Conservation (phyloP, 1,140 invertebrate species). For the Pseudoatta argentina region DNA sequence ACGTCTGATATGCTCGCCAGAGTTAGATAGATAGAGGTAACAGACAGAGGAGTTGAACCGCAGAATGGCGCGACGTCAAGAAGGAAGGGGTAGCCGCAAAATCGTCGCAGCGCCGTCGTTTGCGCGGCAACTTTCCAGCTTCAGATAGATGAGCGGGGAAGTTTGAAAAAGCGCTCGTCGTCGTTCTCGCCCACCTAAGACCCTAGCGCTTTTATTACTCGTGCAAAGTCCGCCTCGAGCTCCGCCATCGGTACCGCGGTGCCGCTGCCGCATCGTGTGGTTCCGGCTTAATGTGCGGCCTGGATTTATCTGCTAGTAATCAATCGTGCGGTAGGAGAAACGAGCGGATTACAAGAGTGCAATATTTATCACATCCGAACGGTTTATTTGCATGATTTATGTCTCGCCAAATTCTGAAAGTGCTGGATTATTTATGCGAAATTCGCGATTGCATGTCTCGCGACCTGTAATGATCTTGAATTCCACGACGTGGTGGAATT, state of each 20-base stretch:
- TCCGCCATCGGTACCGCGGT: constrained; percentile 41
- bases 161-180: constrained; percentile 79
- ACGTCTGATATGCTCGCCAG: constrained; percentile 67
- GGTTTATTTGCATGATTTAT: constrained; percentile 85
- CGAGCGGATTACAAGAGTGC: constrained; percentile 77
- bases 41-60: constrained; percentile 12
- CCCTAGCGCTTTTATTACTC: constrained; percentile 80
- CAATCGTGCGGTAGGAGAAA: constrained; percentile 80
- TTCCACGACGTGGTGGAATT: constrained; percentile 67
- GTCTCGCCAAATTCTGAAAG: constrained; percentile 75
- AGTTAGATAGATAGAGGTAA: constrained; percentile 70
- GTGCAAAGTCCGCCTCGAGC: constrained; percentile 74
- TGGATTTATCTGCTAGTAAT: constrained; percentile 83
- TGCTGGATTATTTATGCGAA: constrained; percentile 77
- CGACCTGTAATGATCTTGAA: constrained; percentile 65
- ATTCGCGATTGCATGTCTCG: constrained; percentile 60
- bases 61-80: constrained; percentile 51
- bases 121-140: constrained; percentile 74
- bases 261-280: constrained; percentile 60
- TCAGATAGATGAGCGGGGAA: constrained; percentile 75
- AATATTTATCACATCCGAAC: constrained; percentile 84
- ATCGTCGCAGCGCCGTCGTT: constrained; percentile 63
- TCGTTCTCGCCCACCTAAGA: constrained; percentile 77
- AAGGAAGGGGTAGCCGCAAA: constrained; percentile 50
- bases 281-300: constrained; percentile 81